Evolutionary conservation across 1,140 invertebrate species (phyloP).

Genomic region (Ips typographus): DNA sequence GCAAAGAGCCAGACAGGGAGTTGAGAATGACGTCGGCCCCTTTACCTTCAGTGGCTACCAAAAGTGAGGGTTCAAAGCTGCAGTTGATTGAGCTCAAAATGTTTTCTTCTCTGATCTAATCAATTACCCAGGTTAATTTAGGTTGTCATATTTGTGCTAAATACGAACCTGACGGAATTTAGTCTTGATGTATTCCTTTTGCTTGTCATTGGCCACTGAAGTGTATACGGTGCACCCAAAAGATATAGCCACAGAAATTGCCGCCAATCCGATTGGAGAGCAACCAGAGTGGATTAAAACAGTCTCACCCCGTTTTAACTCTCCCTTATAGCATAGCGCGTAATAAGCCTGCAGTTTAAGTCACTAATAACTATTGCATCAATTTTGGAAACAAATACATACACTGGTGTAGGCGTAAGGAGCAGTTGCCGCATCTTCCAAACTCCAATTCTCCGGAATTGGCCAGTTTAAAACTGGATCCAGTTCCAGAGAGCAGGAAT

Average conservation of each 20-base stretch:
- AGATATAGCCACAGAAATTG: constrained; percentile 64
- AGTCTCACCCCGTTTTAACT: constrained; percentile 58
- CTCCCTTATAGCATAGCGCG: constrained; percentile 60
- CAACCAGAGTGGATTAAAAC: constrained; percentile 70
- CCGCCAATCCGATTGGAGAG: constrained; percentile 71
- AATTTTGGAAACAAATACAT: constrained; percentile 27
- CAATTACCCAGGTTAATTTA: no score
- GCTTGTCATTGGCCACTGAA: constrained; percentile 54
- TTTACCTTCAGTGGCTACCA: constrained; percentile 52
- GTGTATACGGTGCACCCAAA: constrained; percentile 53
- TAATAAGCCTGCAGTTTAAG: constrained; percentile 55
- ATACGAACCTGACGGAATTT: neutral
- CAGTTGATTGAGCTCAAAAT: constrained; percentile 60
- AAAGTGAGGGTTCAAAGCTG: constrained; percentile 59
- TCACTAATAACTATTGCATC: no score
- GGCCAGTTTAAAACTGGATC: constrained; percentile 55
- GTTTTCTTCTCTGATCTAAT: constrained; percentile 45
- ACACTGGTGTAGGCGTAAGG: constrained; percentile 63
- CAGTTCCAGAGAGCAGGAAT: constrained; percentile 41
- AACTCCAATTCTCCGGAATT: constrained; percentile 61
- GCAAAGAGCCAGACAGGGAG: constrained; percentile 63
- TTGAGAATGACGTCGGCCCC: constrained; percentile 67
- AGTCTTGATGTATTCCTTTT: constrained; percentile 48
- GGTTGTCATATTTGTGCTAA: no score
- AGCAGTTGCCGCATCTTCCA: constrained; percentile 63